These are phyloP conservation scores for Melinopterus prodromus DNA, from an alignment of 2,888 invertebrate species.

Conservation along the genomic window DNA sequence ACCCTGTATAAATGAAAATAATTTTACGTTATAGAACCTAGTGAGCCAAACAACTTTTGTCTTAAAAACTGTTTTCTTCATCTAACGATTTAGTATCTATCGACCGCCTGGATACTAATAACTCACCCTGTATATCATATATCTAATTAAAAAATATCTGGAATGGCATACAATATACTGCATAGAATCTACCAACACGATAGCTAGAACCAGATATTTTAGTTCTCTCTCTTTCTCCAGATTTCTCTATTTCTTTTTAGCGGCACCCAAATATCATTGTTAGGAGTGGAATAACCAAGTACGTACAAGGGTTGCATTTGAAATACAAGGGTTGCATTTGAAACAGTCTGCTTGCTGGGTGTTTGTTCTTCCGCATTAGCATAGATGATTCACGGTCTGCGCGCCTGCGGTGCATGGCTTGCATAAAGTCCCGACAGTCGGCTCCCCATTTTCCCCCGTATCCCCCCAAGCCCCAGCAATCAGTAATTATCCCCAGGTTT, in stretches of 20 bases:
- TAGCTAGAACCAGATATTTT: too few relatives aligned
- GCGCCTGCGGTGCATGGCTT: neutral
- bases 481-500: conserved; percentile 10
- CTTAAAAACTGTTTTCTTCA: too few relatives aligned
- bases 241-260: neutral
- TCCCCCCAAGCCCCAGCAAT: conserved; percentile 6
- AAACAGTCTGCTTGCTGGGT: neutral
- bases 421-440: neutral
- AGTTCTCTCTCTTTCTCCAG: neutral
- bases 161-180: too few relatives aligned
- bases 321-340: neutral
- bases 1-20: too few relatives aligned
- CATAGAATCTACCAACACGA: too few relatives aligned
- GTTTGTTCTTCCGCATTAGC: conserved; percentile 4
- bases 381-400: neutral
- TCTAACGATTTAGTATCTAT: too few relatives aligned
- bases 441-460: neutral
- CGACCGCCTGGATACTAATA: too few relatives aligned
- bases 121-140: too few relatives aligned
- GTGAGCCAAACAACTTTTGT: too few relatives aligned
- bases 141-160: too few relatives aligned
- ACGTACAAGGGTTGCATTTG: neutral
- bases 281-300: neutral
- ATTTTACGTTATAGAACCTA: too few relatives aligned
- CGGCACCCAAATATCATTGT: neutral